phyloP scores from a whole-genome alignment of 2,113 vertebrate genomes.

The Parus major region DNA sequence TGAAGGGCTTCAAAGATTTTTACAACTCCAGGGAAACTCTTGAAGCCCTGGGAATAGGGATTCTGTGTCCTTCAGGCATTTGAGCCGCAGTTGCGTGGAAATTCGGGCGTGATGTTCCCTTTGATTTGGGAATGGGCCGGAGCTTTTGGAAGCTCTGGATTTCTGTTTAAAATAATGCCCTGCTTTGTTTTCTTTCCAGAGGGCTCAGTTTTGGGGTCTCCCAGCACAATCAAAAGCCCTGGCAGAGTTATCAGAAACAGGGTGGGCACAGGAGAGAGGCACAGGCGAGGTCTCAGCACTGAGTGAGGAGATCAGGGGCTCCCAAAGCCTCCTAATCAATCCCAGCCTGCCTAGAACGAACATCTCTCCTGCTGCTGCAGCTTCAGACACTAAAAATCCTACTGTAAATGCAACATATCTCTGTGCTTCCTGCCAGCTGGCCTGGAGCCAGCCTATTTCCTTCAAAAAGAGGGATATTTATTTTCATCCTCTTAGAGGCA shows the following conservation, averaged over 20 bases:
- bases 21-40: neutral
- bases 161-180: neutral
- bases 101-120: neutral
- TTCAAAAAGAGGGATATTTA: conserved; percentile 77
- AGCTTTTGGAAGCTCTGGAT: neutral
- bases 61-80: neutral
- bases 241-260: neutral
- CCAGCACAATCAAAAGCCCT: neutral
- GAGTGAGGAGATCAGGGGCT: neutral
- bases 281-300: neutral
- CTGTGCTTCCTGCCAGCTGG: conserved; percentile 65
- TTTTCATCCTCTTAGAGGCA: conserved; percentile 81
- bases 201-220: neutral
- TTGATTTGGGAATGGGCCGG: neutral
- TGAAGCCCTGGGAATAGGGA: neutral
- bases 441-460: conserved; percentile 46
- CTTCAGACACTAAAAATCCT: conserved; percentile 72
- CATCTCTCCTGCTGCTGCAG: conserved; percentile 53
- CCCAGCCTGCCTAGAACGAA: conserved; percentile 66
- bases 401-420: conserved; percentile 74
- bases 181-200: neutral
- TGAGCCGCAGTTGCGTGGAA: fast-evolving
- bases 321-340: conserved; percentile 69
- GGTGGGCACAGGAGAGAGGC: neutral
- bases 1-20: neutral